Evolutionary conservation across 2,888 invertebrate genomes (phyloP).

Genomic region (Hirtodrosophila trivittata): DNA sequence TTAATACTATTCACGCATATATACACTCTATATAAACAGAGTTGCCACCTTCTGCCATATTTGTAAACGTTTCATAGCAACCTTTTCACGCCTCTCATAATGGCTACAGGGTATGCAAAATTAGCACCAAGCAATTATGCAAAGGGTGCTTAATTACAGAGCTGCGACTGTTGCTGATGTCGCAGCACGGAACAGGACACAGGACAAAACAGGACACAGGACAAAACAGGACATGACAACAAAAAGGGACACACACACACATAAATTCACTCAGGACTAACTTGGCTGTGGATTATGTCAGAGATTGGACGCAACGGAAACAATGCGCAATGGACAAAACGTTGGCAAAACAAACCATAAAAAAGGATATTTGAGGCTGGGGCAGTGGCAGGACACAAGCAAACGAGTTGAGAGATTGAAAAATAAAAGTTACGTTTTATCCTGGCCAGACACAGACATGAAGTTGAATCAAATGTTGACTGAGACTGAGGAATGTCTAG

Average conservation of each 20-base stretch:
- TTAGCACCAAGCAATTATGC: slow-evolving; percentile 30
- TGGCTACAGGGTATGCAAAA: not conserved
- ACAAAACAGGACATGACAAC: slow-evolving; percentile 20
- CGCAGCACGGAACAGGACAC: too few relatives aligned
- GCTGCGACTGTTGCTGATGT: slow-evolving; percentile 3
- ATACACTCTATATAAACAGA: too few relatives aligned
- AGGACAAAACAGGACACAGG: too few relatives aligned
- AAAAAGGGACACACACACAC: not conserved
- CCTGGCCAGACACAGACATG: slow-evolving; percentile 48
- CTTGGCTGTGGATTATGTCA: slow-evolving; percentile 35
- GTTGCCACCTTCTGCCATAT: too few relatives aligned
- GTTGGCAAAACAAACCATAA: slow-evolving; percentile 47
- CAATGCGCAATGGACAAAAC: slow-evolving; percentile 30
- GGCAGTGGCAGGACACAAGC: not conserved
- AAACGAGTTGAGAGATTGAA: slow-evolving; percentile 74
- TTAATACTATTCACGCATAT: too few relatives aligned
- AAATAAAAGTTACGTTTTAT: slow-evolving; percentile 76
- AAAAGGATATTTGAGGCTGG: slow-evolving; percentile 24
- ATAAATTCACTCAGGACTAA: slow-evolving; percentile 2
- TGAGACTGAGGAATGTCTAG: slow-evolving; percentile 63
- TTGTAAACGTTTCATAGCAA: too few relatives aligned
- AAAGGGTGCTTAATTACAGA: slow-evolving; percentile 49
- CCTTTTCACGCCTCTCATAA: too few relatives aligned
- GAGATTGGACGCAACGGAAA: slow-evolving; percentile 31
- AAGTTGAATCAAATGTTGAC: slow-evolving; percentile 66